A percentile compares a stretch with the other conserved stretches of the same genome.
Evolutionary conservation across 2,888 invertebrate genomes (phyloP).

Genomic region (Phasia obesa): DNA sequence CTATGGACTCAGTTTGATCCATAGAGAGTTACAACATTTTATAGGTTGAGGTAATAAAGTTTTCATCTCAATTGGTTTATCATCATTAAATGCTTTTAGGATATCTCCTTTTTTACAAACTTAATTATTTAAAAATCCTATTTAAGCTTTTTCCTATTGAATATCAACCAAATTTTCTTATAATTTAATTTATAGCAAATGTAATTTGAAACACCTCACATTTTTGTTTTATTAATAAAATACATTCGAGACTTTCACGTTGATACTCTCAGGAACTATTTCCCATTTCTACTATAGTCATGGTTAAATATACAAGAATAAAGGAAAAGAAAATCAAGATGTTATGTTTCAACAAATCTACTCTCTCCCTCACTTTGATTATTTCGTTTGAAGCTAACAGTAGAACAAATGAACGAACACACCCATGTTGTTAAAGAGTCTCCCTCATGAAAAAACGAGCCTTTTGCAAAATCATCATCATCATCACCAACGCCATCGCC

Average conservation of each 20-base stretch:
- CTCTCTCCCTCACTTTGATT: slow-evolving; percentile 51
- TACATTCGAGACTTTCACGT: slow-evolving; percentile 15
- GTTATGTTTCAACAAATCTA: slow-evolving; percentile 59
- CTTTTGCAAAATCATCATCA: slow-evolving; percentile 62
- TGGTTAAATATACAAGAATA: slow-evolving; percentile 14
- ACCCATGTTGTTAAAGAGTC: slow-evolving; percentile 65
- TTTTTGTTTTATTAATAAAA: neutral
- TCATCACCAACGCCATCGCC: slow-evolving; percentile 37
- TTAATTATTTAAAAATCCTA: no score
- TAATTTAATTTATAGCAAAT: slow-evolving; percentile 48
- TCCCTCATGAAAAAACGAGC: slow-evolving; percentile 56
- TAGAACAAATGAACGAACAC: slow-evolving; percentile 62
- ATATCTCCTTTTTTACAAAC: no score
- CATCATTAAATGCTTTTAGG: no score
- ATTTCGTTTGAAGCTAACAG: slow-evolving; percentile 23
- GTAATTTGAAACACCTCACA: slow-evolving; percentile 33
- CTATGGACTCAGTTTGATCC: no score
- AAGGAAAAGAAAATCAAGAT: slow-evolving; percentile 34
- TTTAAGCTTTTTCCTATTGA: neutral
- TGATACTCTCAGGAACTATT: slow-evolving; percentile 43
- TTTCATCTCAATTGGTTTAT: no score
- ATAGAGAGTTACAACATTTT: no score
- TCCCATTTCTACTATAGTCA: slow-evolving; percentile 43
- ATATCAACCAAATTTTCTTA: neutral
- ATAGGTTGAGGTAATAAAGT: no score